Conservation (phyloP, 2,888 invertebrate genomes). For the Dryadula phaetusa region DNA sequence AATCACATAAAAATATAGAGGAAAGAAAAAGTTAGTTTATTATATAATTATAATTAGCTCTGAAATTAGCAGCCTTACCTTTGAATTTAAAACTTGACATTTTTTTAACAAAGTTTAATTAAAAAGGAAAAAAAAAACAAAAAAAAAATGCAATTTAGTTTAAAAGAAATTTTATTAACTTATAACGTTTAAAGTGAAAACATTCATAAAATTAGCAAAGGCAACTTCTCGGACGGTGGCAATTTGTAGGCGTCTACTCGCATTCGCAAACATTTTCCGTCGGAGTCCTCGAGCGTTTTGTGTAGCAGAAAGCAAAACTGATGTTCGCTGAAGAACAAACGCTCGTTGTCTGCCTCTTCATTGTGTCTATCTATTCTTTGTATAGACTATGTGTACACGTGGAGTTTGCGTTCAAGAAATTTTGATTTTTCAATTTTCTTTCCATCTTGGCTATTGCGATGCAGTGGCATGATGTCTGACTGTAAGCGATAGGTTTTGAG, state of each 20-base stretch:
- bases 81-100: background rate
- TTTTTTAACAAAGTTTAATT: background rate
- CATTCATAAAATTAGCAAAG: constrained; percentile 32
- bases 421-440: constrained; percentile 4
- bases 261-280: constrained; percentile 43
- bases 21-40: too few relatives aligned
- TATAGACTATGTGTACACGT: constrained; percentile 12
- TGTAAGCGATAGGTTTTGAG: too few relatives aligned
- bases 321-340: constrained; percentile 45
- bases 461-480: too few relatives aligned
- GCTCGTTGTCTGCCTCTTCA: constrained; percentile 35
- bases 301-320: constrained; percentile 42
- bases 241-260: constrained; percentile 40
- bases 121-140: too few relatives aligned
- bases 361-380: constrained; percentile 36
- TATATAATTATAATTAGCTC: too few relatives aligned
- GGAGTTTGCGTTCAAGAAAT: background rate
- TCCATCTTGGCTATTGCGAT: too few relatives aligned
- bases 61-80: too few relatives aligned
- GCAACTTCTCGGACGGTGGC: constrained; percentile 23
- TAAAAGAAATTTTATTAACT: background rate
- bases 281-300: constrained; percentile 43
- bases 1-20: background rate
- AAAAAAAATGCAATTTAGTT: background rate
- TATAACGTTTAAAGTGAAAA: constrained; percentile 13